phyloP scores from a whole-genome alignment of 1,140 invertebrate genomes.

The Zaprionus inermis region DNA sequence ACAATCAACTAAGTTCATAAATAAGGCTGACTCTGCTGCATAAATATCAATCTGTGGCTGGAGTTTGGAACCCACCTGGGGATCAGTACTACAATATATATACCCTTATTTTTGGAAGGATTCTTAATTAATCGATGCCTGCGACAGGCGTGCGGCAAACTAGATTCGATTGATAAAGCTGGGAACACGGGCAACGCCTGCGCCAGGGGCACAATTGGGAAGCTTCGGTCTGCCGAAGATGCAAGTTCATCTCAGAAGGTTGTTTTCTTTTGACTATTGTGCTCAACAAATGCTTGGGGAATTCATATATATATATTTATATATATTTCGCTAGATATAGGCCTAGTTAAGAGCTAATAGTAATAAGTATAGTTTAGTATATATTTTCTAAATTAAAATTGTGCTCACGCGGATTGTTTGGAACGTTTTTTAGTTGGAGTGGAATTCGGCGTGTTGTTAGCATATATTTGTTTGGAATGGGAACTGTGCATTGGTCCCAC shows the following conservation, averaged over 20 bases:
- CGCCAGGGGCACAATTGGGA: background rate
- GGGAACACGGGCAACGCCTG: background rate
- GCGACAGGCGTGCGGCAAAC: constrained; percentile 8
- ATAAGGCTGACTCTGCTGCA: constrained; percentile 66
- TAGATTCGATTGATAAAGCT: background rate
- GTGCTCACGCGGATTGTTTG: constrained; percentile 76
- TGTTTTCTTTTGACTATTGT: constrained; percentile 63
- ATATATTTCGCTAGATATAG: constrained; percentile 40
- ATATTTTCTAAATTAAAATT: constrained; percentile 75
- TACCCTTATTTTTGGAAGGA: constrained; percentile 46
- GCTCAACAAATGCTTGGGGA: constrained; percentile 71
- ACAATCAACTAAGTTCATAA: constrained; percentile 75
- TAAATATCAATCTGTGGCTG: constrained; percentile 23
- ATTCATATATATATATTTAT: constrained; percentile 12
- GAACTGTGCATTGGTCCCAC: constrained; percentile 45
- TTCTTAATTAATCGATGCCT: constrained; percentile 20
- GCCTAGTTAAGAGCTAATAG: constrained; percentile 68
- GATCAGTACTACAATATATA: constrained; percentile 38
- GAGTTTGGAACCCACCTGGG: constrained; percentile 16
- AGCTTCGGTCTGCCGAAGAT: constrained; percentile 28
- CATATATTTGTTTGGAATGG: constrained; percentile 38
- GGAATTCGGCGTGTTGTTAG: constrained; percentile 63
- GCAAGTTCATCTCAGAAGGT: constrained; percentile 1
- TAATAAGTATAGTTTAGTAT: constrained; percentile 35
- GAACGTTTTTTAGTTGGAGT: constrained; percentile 47